Conservation (phyloP, 2,888 invertebrate genomes). For the Nomada goodeniana region DNA sequence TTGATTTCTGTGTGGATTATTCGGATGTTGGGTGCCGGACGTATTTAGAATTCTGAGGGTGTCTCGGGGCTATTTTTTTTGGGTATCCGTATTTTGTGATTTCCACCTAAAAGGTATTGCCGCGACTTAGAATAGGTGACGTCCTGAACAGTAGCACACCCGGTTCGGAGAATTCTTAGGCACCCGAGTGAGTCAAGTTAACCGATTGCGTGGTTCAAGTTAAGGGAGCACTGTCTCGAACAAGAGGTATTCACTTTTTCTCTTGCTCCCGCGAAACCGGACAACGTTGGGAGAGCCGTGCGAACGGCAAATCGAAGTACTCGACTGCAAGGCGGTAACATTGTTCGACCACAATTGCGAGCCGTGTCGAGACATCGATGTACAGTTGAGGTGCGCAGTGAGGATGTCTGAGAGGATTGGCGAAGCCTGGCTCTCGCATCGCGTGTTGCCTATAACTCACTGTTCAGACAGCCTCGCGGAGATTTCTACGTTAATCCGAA, state of each 20-base stretch:
- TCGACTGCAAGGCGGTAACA: slow-evolving; percentile 70
- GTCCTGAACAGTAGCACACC: not conserved
- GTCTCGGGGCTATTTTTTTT: too few species aligned
- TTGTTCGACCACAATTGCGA: slow-evolving; percentile 67
- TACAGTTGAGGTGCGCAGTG: slow-evolving; percentile 71
- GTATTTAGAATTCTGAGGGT: too few species aligned
- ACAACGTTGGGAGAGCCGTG: slow-evolving; percentile 44
- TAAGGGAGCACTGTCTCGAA: not conserved
- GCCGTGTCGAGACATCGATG: slow-evolving; percentile 67
- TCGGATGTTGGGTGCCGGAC: not conserved
- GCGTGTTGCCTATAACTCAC: slow-evolving; percentile 63
- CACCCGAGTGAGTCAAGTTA: not conserved
- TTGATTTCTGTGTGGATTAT: not conserved
- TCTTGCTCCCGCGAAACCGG: slow-evolving; percentile 13
- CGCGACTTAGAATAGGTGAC: too few species aligned
- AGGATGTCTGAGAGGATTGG: slow-evolving; percentile 67
- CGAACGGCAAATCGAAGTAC: slow-evolving; percentile 64
- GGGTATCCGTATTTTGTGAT: too few species aligned
- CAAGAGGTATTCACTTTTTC: slow-evolving; percentile 22
- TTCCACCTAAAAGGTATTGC: too few species aligned
- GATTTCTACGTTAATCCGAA: slow-evolving; percentile 35
- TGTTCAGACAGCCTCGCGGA: slow-evolving; percentile 16
- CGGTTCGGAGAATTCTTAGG: not conserved
- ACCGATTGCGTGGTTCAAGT: not conserved
- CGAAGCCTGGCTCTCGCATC: slow-evolving; percentile 59